phyloP scores from a whole-genome alignment of 2,888 invertebrate species.

The Ennomos erosarius region DNA sequence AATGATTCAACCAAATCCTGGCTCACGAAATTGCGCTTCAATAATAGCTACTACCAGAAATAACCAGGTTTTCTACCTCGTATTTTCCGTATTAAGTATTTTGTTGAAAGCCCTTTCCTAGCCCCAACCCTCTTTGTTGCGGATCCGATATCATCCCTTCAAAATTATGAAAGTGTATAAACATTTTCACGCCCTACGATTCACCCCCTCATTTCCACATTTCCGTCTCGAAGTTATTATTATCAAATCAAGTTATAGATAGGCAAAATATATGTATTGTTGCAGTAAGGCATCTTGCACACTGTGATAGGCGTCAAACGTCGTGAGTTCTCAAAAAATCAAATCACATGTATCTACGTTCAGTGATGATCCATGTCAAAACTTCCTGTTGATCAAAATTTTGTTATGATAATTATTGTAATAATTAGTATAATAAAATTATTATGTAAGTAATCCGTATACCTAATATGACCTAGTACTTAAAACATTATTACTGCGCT shows the following conservation, averaged over 20 bases:
- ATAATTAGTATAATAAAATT: no score
- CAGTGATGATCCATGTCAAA: no score
- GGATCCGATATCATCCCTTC: constrained; percentile 80
- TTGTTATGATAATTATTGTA: no score
- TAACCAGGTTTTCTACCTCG: constrained; percentile 72
- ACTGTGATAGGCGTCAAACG: no score
- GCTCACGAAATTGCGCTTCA: constrained; percentile 52
- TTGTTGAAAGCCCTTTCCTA: constrained; percentile 74
- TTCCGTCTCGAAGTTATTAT: constrained; percentile 79
- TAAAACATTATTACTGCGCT: no score
- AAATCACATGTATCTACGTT: no score
- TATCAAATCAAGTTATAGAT: constrained; percentile 81
- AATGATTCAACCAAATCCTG: constrained; percentile 58
- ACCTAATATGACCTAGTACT: no score
- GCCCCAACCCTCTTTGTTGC: constrained; percentile 68
- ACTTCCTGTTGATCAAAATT: no score
- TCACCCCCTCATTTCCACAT: constrained; percentile 74
- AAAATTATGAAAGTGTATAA: constrained; percentile 85
- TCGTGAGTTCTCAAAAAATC: no score
- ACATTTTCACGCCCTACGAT: constrained; percentile 81
- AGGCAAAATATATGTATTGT: background rate
- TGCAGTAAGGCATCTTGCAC: constrained; percentile 13
- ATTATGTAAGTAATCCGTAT: no score
- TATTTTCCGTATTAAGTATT: constrained; percentile 80
- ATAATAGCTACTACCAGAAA: constrained; percentile 60